Conservation (phyloP, 2,113 vertebrate genomes). For the Oplegnathus fasciatus region DNA sequence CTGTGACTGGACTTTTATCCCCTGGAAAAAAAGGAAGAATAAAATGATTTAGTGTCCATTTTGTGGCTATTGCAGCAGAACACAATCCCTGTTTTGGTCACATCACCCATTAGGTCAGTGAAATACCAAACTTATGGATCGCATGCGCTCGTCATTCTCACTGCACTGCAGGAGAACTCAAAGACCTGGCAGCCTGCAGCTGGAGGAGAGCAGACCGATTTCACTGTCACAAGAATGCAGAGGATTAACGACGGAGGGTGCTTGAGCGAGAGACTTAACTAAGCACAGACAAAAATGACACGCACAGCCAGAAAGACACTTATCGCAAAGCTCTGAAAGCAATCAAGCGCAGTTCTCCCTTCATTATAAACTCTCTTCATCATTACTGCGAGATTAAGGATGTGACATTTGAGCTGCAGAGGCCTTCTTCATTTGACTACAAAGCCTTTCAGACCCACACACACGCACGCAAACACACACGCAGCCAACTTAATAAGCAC, state of each 20-base stretch:
- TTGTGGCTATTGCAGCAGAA: conserved; percentile 14
- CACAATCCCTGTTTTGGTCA: neutral
- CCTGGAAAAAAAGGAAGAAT: conserved; percentile 36
- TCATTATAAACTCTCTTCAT: conserved; percentile 22
- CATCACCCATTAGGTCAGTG: conserved; percentile 29
- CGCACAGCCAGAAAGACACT: conserved; percentile 46
- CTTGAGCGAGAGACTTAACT: conserved; percentile 51
- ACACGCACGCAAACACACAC: neutral
- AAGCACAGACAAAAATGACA: conserved; percentile 20
- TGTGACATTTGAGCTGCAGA: conserved; percentile 30
- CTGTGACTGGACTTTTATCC: conserved; percentile 37
- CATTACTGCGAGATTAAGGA: conserved; percentile 35
- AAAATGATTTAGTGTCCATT: conserved; percentile 28
- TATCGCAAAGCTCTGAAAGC: conserved; percentile 57
- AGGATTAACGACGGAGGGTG: conserved; percentile 68
- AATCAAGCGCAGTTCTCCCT: conserved; percentile 48
- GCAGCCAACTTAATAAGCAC: conserved; percentile 11
- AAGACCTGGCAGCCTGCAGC: conserved; percentile 32
- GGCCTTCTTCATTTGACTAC: conserved; percentile 23
- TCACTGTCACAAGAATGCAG: conserved; percentile 68
- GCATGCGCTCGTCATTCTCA: conserved; percentile 9
- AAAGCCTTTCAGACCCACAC: conserved; percentile 5
- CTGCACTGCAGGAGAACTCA: conserved; percentile 29
- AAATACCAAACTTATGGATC: conserved; percentile 27
- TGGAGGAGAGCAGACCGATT: conserved; percentile 34